Evolutionary conservation across 2,797 vertebrate species (phyloP).

Genomic region (Anguilla obscura): DNA sequence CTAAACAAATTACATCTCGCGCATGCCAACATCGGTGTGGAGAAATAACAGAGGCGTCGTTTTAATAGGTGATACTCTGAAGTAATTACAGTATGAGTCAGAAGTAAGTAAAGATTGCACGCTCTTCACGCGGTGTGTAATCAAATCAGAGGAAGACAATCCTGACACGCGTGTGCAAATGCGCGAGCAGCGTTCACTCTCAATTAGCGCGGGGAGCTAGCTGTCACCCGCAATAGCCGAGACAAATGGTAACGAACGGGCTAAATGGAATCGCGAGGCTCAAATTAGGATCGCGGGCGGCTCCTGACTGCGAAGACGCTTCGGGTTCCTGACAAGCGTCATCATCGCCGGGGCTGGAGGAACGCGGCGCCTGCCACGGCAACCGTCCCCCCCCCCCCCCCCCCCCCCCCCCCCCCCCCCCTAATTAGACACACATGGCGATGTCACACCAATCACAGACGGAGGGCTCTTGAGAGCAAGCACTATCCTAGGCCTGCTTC

Average conservation of each 20-base stretch:
- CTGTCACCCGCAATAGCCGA: conserved; percentile 57
- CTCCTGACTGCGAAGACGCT: conserved; percentile 54
- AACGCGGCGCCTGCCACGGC: conserved; percentile 55
- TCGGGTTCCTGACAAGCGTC: conserved; percentile 63
- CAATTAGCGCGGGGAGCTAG: conserved; percentile 55
- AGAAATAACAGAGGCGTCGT: conserved; percentile 22
- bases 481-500: conserved; percentile 13
- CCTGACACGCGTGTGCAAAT: not conserved
- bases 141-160: not conserved
- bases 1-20: not conserved
- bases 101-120: conserved; percentile 26
- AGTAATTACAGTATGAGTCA: conserved; percentile 18
- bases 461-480: not conserved
- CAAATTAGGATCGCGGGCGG: conserved; percentile 67
- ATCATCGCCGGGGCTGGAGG: conserved; percentile 46
- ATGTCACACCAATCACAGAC: conserved; percentile 44
- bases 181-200: conserved; percentile 31
- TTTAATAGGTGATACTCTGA: conserved; percentile 26
- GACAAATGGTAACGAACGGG: conserved; percentile 64
- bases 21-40: conserved; percentile 18
- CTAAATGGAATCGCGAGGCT: conserved; percentile 58
- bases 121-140: conserved; percentile 22
- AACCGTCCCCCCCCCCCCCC: not conserved
- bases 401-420: conserved; percentile 29
- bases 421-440: conserved; percentile 61